These are phyloP conservation scores for Drosophila mulleri DNA, from an alignment of 2,888 invertebrate species.

Conservation along the genomic window DNA sequence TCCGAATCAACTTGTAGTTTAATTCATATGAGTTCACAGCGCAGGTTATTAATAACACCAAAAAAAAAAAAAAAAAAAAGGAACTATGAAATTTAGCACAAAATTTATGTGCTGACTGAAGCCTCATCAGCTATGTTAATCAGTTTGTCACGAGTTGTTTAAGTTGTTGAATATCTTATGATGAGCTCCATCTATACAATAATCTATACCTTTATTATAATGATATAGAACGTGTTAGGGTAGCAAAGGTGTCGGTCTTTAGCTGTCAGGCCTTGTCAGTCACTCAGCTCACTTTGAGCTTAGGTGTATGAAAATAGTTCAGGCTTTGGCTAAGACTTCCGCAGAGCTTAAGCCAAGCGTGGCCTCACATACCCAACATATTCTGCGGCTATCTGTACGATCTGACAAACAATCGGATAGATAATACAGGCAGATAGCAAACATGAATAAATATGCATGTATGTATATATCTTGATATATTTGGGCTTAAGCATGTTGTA, in stretches of 20 bases:
- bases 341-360: constrained; percentile 57
- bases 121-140: constrained; percentile 35
- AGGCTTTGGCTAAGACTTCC: constrained; percentile 47
- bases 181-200: not conserved
- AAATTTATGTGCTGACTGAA: constrained; percentile 12
- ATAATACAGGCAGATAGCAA: constrained; percentile 50
- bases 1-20: constrained; percentile 17
- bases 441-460: constrained; percentile 28
- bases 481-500: constrained; percentile 52
- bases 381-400: constrained; percentile 4
- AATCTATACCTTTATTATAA: not conserved
- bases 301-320: constrained; percentile 43
- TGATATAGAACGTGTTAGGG: not conserved
- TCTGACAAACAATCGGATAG: constrained; percentile 33
- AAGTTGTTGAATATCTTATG: too few relatives aligned
- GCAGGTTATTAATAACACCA: constrained; percentile 22
- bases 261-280: not conserved
- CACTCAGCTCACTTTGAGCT: constrained; percentile 9
- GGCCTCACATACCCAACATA: constrained; percentile 51
- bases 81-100: constrained; percentile 35
- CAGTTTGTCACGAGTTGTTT: constrained; percentile 37
- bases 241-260: not conserved
- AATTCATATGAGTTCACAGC: constrained; percentile 39
- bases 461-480: constrained; percentile 28
- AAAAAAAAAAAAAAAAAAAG: not conserved